Percentiles rank a stretch among this genome's conserved stretches.
phyloP scores from a whole-genome alignment of 2,888 invertebrate species.

The Trachelus troglodyta region DNA sequence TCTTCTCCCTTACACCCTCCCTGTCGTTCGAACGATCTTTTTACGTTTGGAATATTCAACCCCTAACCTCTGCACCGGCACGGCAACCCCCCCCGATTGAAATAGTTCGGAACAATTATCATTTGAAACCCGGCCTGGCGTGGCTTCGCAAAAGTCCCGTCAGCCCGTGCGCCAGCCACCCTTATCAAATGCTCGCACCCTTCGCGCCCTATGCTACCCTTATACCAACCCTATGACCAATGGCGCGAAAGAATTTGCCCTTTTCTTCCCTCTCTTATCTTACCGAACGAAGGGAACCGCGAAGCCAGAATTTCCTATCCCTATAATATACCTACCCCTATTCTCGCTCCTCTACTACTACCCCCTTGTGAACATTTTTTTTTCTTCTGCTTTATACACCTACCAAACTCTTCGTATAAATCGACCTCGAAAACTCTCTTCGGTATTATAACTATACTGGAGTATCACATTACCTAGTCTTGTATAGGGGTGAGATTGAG shows the following conservation, averaged over 20 bases:
- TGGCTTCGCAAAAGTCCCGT: background rate
- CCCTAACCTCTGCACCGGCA: background rate
- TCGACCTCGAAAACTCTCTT: background rate
- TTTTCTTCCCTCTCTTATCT: background rate
- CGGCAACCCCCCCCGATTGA: constrained; percentile 45
- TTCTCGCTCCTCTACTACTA: background rate
- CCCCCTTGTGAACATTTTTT: background rate
- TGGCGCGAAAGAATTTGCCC: constrained; percentile 38
- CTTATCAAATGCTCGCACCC: constrained; percentile 36
- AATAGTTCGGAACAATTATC: constrained; percentile 62
- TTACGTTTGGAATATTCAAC: background rate
- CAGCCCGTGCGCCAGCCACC: constrained; percentile 29
- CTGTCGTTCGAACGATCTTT: background rate
- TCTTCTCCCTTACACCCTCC: background rate
- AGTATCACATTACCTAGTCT: background rate
- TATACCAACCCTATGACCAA: constrained; percentile 32
- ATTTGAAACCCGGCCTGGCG: constrained; percentile 30
- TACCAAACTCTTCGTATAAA: background rate
- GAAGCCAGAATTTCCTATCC: background rate
- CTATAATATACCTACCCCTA: background rate
- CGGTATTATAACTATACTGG: background rate
- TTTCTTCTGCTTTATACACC: background rate
- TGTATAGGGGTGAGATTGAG: background rate
- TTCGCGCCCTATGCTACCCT: constrained; percentile 14
- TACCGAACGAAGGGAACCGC: background rate